Conservation (phyloP, 2,888 invertebrate genomes). For the Troides aeacus region DNA sequence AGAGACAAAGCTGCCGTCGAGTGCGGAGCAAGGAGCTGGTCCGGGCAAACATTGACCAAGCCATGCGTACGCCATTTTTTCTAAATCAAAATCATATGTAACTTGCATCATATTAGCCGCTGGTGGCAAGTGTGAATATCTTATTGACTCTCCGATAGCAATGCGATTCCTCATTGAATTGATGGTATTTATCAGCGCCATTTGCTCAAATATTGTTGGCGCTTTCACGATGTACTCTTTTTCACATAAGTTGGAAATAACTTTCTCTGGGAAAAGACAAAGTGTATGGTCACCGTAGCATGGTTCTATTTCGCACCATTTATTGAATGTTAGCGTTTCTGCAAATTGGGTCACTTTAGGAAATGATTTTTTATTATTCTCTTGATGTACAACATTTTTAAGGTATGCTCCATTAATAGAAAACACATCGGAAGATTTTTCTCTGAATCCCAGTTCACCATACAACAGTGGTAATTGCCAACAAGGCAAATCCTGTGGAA, state of each 20-base stretch:
- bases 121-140: constrained; percentile 58
- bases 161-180: constrained; percentile 70
- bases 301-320: constrained; percentile 64
- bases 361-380: constrained; percentile 24
- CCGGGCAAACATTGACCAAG: constrained; percentile 68
- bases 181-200: constrained; percentile 57
- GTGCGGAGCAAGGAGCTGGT: constrained; percentile 61
- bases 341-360: constrained; percentile 27
- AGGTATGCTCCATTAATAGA: constrained; percentile 45
- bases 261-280: constrained; percentile 55
- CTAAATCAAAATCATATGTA: constrained; percentile 64
- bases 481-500: constrained; percentile 61
- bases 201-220: constrained; percentile 51
- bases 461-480: constrained; percentile 65
- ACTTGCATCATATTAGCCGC: constrained; percentile 70
- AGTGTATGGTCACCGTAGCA: constrained; percentile 71
- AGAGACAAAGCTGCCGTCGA: constrained; percentile 56
- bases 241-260: constrained; percentile 53
- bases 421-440: constrained; percentile 48
- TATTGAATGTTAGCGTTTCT: constrained; percentile 42
- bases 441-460: constrained; percentile 47
- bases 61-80: constrained; percentile 64
- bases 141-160: constrained; percentile 50
- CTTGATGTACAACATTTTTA: constrained; percentile 48
- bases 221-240: constrained; percentile 46